A percentile compares a stretch with the other conserved stretches of the same genome.
phyloP scores from a whole-genome alignment of 1,140 invertebrate species.

The Muscidifurax raptorellus region DNA sequence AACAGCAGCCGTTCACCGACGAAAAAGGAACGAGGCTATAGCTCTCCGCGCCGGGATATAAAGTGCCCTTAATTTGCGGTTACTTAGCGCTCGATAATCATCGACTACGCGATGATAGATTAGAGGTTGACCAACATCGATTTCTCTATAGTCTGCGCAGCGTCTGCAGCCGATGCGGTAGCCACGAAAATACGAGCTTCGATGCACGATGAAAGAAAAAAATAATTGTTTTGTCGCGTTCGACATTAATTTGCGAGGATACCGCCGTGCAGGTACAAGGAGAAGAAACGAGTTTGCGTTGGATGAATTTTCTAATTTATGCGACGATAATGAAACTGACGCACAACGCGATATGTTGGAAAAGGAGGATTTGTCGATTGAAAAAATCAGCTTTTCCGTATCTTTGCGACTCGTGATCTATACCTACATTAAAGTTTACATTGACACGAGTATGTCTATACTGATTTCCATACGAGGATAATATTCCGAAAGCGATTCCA shows the following conservation, averaged over 20 bases:
- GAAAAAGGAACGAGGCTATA: neutral
- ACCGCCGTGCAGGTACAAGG: neutral
- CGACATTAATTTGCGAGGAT: too few relatives aligned
- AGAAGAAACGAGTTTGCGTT: neutral
- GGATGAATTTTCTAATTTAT: constrained; percentile 28
- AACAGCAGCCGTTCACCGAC: neutral
- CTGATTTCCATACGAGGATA: too few relatives aligned
- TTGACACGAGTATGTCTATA: too few relatives aligned
- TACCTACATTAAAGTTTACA: too few relatives aligned
- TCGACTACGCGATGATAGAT: neutral
- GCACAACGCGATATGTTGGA: too few relatives aligned
- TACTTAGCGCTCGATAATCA: constrained; percentile 21
- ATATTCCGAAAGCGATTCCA: too few relatives aligned
- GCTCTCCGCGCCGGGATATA: neutral
- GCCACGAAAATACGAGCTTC: neutral
- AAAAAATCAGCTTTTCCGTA: neutral
- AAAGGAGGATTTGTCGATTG: neutral
- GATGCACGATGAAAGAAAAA: neutral
- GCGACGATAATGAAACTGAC: neutral
- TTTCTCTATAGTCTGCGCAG: neutral
- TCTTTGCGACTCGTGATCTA: too few relatives aligned
- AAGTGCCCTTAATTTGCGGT: constrained; percentile 30
- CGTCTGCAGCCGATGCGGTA: neutral
- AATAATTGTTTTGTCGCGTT: too few relatives aligned
- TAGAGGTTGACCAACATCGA: constrained; percentile 11